Conservation (phyloP, 2,797 vertebrate species). For the Hipposideros larvatus region DNA sequence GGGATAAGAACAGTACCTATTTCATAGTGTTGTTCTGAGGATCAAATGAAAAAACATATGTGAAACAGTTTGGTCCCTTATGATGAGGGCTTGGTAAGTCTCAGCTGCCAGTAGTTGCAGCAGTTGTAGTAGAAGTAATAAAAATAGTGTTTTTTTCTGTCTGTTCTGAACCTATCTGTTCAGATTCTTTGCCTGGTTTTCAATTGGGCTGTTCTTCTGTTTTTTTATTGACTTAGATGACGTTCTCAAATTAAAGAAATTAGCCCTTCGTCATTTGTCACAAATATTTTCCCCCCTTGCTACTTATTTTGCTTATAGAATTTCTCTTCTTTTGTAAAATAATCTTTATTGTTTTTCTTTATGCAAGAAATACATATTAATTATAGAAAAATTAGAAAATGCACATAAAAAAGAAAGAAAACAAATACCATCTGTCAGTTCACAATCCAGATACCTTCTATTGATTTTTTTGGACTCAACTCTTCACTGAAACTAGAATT, state of each 20-base stretch:
- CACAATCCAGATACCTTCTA: not conserved
- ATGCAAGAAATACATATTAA: not conserved
- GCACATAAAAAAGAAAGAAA: conserved; percentile 13
- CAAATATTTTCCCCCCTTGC: not conserved
- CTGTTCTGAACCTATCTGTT: not conserved
- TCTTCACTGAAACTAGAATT: not conserved
- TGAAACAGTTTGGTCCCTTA: not conserved
- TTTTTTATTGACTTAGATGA: not conserved
- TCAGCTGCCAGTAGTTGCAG: not conserved
- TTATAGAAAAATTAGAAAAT: conserved; percentile 24
- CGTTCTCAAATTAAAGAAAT: not conserved
- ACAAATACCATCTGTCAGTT: not conserved
- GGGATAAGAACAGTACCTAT: not conserved
- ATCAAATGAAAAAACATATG: not conserved
- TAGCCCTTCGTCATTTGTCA: not conserved
- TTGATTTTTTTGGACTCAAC: not conserved
- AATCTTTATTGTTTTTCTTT: not conserved
- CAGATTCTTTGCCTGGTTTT: not conserved
- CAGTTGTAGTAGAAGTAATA: not conserved
- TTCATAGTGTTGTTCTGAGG: not conserved
- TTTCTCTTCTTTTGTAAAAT: not conserved
- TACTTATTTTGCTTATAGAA: conserved; percentile 16
- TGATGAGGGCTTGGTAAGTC: not conserved
- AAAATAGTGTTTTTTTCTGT: too few species aligned
- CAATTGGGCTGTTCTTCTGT: not conserved